A percentile compares a stretch with the other conserved stretches of the same genome.
These are phyloP conservation scores for Bovichtus diacanthus DNA, from an alignment of 2,797 vertebrate genomes.

Conservation along the genomic window DNA sequence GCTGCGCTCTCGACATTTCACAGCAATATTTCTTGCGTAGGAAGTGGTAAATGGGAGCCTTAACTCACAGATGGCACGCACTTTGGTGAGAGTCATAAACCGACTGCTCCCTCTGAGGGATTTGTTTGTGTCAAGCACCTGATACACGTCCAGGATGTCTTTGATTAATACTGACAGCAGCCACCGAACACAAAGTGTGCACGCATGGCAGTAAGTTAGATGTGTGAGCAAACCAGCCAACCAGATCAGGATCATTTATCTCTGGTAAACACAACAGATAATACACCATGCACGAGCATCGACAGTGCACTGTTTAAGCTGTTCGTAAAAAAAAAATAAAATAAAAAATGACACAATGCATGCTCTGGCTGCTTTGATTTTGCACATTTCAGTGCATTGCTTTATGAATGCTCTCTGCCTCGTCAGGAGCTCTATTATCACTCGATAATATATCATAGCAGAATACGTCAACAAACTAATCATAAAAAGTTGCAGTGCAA, in stretches of 20 bases:
- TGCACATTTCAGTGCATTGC: no score
- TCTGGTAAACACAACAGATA: not conserved
- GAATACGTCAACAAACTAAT: no score
- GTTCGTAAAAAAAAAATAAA: no score
- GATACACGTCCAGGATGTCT: slow-evolving; percentile 28
- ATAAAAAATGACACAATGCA: no score
- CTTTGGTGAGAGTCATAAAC: slow-evolving; percentile 59
- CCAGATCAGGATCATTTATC: slow-evolving; percentile 7
- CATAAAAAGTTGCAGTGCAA: no score
- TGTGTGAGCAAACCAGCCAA: slow-evolving; percentile 16
- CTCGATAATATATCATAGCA: no score
- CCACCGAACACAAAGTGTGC: slow-evolving; percentile 16
- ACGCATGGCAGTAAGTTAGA: slow-evolving; percentile 17
- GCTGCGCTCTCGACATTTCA: slow-evolving; percentile 58
- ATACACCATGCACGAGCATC: not conserved
- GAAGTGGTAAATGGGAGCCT: slow-evolving; percentile 56
- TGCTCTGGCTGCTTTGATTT: no score
- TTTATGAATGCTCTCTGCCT: no score
- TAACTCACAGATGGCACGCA: slow-evolving; percentile 62
- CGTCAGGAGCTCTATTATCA: no score
- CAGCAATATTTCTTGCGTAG: slow-evolving; percentile 48
- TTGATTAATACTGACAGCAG: slow-evolving; percentile 42
- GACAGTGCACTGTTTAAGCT: not conserved
- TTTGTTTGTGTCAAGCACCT: slow-evolving; percentile 50
- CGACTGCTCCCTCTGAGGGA: slow-evolving; percentile 45